These are phyloP conservation scores for Melanogrammus aeglefinus DNA, from an alignment of 2,797 vertebrate genomes.

Conservation along the genomic window DNA sequence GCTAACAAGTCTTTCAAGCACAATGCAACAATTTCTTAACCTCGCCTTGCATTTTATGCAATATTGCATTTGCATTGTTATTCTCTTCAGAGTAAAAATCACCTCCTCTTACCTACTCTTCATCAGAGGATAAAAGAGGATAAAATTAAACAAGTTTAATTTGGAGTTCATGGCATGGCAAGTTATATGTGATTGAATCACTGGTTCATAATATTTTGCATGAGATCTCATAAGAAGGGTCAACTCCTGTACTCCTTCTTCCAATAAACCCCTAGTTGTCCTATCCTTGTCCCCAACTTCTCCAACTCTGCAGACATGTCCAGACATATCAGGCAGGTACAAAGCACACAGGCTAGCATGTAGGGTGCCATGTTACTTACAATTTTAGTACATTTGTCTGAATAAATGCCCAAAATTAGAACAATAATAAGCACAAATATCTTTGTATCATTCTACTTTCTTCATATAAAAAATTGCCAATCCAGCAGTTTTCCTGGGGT, in stretches of 20 bases:
- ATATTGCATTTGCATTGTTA: neutral
- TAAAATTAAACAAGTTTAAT: neutral
- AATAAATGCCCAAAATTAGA: neutral
- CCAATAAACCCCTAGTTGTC: conserved; percentile 18
- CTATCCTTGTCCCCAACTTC: conserved; percentile 24
- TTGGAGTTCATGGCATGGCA: neutral
- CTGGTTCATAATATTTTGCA: neutral
- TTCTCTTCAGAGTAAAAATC: neutral
- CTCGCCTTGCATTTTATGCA: neutral
- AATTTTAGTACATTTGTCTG: neutral
- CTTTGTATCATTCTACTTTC: neutral
- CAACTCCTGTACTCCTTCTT: conserved; percentile 20
- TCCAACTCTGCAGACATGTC: conserved; percentile 61
- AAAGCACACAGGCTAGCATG: conserved; percentile 8
- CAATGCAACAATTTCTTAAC: neutral
- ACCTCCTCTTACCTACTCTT: neutral
- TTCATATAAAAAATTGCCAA: neutral
- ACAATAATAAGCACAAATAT: neutral
- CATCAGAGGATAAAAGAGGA: neutral
- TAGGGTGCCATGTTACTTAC: neutral
- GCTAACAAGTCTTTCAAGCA: neutral
- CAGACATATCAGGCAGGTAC: conserved; percentile 47
- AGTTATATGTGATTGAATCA: neutral
- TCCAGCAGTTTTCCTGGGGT: neutral
- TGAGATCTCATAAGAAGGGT: conserved; percentile 42